Base-by-base conservation (phyloP, 2,888 invertebrate species). In the Rhimphoctona megacephalus region DNA sequence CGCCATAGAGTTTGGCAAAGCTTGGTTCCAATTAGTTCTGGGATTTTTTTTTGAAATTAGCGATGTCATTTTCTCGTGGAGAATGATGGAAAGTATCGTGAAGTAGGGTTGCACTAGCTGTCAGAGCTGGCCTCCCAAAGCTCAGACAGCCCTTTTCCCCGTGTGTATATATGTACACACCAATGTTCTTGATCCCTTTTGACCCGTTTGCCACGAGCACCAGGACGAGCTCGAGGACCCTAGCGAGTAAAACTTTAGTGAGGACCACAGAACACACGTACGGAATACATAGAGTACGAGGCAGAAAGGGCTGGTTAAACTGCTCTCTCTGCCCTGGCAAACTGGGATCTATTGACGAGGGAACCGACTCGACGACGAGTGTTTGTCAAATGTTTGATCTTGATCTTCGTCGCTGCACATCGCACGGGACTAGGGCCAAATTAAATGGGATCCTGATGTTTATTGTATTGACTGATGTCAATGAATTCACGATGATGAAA, bases 321-420 rank as follows among this genome's bases (percentile, higher is more conserved):
- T 17, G 7, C 19, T 46, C 52, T 54, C 46, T 19, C 70, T 22
- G 54, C 36, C 54, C 49, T 52, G 72, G 64, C 33, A 49, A 72
- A 80, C 72, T 70, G 57, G n/a, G 52, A 49, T 52, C 49, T 39
- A 72, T 52, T 54, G 61, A 66, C 9, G 72, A 36, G 61, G 70
- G 70, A 81, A 61, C 70, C 72, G 85, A 83, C 85, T 88, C 88
- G 89, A 83, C 87, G 88, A 92, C 91, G 92, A 94, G 93, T 93
- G 93, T 93, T 94, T 91, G 92, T 92, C 94, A 93, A 93, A 94
- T 93, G 93, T 94, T 93, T 93, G 93, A 93, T 92, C 92, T 91
- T 92, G 93, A 85, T 76, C 82, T 85, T 46, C 30, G 46, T 82
- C n/a, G 74, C 52, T 89, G 89, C 88, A 86, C 88, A 54, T 54